These are phyloP conservation scores for Rynchops niger DNA, from an alignment of 2,113 vertebrate genomes.

Conservation along the genomic window DNA sequence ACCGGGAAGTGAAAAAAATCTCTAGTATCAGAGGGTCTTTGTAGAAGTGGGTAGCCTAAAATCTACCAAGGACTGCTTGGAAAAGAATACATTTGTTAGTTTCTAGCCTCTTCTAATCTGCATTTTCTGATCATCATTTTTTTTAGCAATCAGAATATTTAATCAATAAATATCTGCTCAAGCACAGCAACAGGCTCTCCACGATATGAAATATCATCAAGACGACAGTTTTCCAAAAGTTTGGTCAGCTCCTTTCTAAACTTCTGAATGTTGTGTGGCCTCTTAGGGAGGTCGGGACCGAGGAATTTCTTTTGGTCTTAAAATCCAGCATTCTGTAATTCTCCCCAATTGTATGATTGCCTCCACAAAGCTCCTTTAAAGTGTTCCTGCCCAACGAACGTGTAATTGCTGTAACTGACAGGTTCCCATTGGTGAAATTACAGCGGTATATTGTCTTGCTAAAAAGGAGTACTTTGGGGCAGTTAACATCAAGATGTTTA, in stretches of 20 bases:
- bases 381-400: neutral
- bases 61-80: neutral
- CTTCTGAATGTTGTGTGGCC: neutral
- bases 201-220: neutral
- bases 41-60: neutral
- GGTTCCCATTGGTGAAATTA: neutral
- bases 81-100: neutral
- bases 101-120: neutral
- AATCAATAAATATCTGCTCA: neutral
- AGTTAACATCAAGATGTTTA: neutral
- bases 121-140: neutral
- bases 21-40: neutral
- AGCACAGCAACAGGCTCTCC: neutral
- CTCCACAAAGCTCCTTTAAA: neutral
- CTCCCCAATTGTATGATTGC: neutral
- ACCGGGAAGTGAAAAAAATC: neutral
- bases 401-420: neutral
- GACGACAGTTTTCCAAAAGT: neutral
- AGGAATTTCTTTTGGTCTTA: neutral
- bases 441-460: neutral
- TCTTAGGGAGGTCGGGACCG: neutral
- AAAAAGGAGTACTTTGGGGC: neutral
- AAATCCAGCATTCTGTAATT: neutral
- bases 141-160: neutral
- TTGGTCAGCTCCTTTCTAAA: neutral